These are phyloP conservation scores for Thripadectes ignobilis DNA, from an alignment of 2,797 vertebrate species.

Conservation along the genomic window DNA sequence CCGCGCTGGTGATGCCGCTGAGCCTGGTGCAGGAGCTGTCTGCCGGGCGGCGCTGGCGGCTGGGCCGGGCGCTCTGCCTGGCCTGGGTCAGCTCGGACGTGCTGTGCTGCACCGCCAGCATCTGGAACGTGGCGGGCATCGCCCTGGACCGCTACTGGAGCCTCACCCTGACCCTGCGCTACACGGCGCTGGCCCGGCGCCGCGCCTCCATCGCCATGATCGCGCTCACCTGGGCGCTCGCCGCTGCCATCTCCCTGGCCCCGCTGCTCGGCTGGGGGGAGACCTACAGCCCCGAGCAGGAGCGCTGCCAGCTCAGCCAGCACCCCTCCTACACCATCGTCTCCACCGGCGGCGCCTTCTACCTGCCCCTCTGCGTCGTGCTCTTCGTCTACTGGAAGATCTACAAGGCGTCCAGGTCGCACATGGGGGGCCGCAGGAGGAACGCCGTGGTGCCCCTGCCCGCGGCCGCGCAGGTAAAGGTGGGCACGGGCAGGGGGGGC, in stretches of 20 bases:
- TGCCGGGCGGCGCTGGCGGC: constrained; percentile 83
- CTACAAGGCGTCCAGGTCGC: constrained; percentile 92
- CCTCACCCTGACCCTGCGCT: constrained; percentile 90
- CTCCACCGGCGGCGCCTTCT: constrained; percentile 94
- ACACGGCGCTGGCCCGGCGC: constrained; percentile 89
- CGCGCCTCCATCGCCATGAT: constrained; percentile 93
- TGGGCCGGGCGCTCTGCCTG: constrained; percentile 90
- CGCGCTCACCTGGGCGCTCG: constrained; percentile 88
- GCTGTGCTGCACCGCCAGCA: constrained; percentile 96
- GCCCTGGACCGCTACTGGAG: constrained; percentile 97
- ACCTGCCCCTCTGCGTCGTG: constrained; percentile 91
- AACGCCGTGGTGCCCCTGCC: constrained; percentile 79
- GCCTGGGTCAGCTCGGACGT: constrained; percentile 94
- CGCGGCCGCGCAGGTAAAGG: background rate
- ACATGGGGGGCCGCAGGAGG: constrained; percentile 82
- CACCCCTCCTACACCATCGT: constrained; percentile 91
- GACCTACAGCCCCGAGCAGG: constrained; percentile 83
- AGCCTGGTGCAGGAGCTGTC: constrained; percentile 93
- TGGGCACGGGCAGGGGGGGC: accelerated
- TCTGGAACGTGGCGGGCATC: constrained; percentile 96
- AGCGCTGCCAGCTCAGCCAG: constrained; percentile 90
- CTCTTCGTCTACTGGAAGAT: constrained; percentile 98
- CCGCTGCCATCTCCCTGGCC: constrained; percentile 89
- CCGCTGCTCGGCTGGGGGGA: constrained; percentile 93
- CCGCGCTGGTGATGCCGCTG: constrained; percentile 93